Percentiles rank a stretch among this genome's conserved stretches.
Evolutionary conservation across 2,888 invertebrate genomes (phyloP).

Genomic region (Epirrhoe tristata): DNA sequence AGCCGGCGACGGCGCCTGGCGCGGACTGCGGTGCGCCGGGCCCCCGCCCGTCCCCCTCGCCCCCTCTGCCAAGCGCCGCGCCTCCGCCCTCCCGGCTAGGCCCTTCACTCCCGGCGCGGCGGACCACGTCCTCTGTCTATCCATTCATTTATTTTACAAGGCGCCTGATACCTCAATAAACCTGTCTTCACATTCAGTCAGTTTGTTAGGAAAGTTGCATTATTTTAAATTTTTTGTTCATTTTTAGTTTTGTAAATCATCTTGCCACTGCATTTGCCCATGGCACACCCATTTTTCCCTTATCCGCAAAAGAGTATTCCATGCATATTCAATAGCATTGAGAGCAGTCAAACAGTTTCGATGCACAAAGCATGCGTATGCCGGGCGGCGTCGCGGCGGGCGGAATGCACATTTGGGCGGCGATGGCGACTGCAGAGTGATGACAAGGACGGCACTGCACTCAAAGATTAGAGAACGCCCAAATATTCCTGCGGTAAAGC

Average conservation of each 20-base stretch:
- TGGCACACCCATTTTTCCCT: background rate
- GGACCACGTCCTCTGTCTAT: slow-evolving; percentile 51
- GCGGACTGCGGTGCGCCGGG: slow-evolving; percentile 75
- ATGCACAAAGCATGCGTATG: slow-evolving; percentile 28
- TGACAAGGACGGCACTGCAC: slow-evolving; percentile 51
- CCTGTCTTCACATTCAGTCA: slow-evolving; percentile 23
- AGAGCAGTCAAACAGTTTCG: slow-evolving; percentile 4
- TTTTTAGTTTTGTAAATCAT: background rate
- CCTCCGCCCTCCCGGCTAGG: slow-evolving; percentile 47
- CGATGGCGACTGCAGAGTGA: slow-evolving; percentile 47
- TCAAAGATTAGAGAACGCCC: slow-evolving; percentile 47
- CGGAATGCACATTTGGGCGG: slow-evolving; percentile 52
- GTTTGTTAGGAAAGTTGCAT: too few species aligned
- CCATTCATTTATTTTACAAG: slow-evolving; percentile 45
- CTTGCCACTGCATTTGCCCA: background rate
- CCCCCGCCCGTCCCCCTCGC: slow-evolving; percentile 51
- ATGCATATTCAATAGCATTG: slow-evolving; percentile 4
- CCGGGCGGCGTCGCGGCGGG: slow-evolving; percentile 36
- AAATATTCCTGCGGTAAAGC: background rate
- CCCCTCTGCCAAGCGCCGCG: slow-evolving; percentile 41
- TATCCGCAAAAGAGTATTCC: slow-evolving; percentile 1
- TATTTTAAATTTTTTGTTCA: background rate
- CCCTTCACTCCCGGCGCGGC: slow-evolving; percentile 51
- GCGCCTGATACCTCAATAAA: slow-evolving; percentile 36
- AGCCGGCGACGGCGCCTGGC: slow-evolving; percentile 71